Percentiles rank a stretch among this genome's conserved stretches.
These are phyloP conservation scores for Drosophila neonasuta DNA, from an alignment of 2,888 invertebrate genomes.

Conservation along the genomic window DNA sequence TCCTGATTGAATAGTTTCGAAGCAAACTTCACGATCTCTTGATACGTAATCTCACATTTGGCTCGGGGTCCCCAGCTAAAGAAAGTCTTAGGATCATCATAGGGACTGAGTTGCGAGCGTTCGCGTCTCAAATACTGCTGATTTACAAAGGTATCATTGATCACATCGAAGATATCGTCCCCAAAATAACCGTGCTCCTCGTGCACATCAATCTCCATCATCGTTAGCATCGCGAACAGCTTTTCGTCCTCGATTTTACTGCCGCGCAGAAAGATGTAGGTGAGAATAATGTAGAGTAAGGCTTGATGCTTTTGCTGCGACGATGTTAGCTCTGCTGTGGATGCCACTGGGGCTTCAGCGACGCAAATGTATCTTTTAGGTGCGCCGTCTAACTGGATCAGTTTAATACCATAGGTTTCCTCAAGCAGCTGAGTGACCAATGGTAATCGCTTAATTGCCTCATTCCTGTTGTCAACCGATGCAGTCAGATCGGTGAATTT, in stretches of 20 bases:
- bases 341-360: constrained; percentile 43
- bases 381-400: constrained; percentile 28
- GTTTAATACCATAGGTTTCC: constrained; percentile 46
- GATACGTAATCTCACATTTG: constrained; percentile 49
- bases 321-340: constrained; percentile 50
- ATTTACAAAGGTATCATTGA: constrained; percentile 62
- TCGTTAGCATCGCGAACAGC: constrained; percentile 38
- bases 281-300: constrained; percentile 53
- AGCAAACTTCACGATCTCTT: constrained; percentile 48
- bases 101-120: constrained; percentile 47
- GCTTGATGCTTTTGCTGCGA: constrained; percentile 51
- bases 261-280: constrained; percentile 62
- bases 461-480: constrained; percentile 23
- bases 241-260: constrained; percentile 57
- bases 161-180: constrained; percentile 36
- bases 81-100: constrained; percentile 48
- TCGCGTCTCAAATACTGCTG: constrained; percentile 59
- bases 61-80: constrained; percentile 61
- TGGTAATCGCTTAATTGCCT: constrained; percentile 30
- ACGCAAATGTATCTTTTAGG: constrained; percentile 56
- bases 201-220: constrained; percentile 40
- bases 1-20: constrained; percentile 47
- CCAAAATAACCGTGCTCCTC: constrained; percentile 66
- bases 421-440: constrained; percentile 33
- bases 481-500: constrained; percentile 49